A percentile compares a stretch with the other conserved stretches of the same genome.
These are phyloP conservation scores for Chaenogobius annularis DNA, from an alignment of 2,113 vertebrate genomes.

Conservation along the genomic window DNA sequence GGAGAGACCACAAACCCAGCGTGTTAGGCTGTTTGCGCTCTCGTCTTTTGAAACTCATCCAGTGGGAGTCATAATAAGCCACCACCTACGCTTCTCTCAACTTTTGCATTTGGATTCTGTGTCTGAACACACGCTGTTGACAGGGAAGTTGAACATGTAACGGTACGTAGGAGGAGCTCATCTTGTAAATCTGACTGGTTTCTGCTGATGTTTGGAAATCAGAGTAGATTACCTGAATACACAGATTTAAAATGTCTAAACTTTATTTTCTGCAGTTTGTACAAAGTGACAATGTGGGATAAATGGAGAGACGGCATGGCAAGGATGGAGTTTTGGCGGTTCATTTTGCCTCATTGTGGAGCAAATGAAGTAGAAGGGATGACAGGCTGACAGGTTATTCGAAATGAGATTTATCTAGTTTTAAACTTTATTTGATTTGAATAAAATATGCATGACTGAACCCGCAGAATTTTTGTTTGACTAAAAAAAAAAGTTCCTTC, in stretches of 20 bases:
- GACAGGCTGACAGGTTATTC: constrained; percentile 8
- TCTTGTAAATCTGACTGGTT: constrained; percentile 17
- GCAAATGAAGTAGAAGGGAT: constrained; percentile 33
- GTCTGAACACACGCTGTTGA: constrained; percentile 17
- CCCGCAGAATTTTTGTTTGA: neutral
- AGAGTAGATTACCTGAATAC: constrained; percentile 25
- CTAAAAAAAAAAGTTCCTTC: neutral
- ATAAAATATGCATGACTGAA: constrained; percentile 30
- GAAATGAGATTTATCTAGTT: constrained; percentile 2
- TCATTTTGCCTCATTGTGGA: constrained; percentile 30
- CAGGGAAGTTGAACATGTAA: constrained; percentile 45
- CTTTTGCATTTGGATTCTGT: constrained; percentile 44
- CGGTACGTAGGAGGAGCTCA: constrained; percentile 15
- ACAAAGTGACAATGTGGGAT: constrained; percentile 20
- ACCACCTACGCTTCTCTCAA: constrained; percentile 35
- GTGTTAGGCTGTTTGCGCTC: constrained; percentile 37
- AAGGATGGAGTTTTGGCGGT: constrained; percentile 11
- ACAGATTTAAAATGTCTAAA: constrained; percentile 15
- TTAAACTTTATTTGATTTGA: constrained; percentile 11
- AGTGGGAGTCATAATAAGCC: constrained; percentile 58
- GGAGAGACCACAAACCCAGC: constrained; percentile 52
- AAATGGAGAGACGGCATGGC: constrained; percentile 1
- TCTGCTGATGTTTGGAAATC: constrained; percentile 8
- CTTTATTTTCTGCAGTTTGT: constrained; percentile 8
- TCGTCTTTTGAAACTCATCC: constrained; percentile 63